These are phyloP conservation scores for Ammodytes dubius DNA, from an alignment of 2,113 vertebrate genomes.

Conservation along the genomic window DNA sequence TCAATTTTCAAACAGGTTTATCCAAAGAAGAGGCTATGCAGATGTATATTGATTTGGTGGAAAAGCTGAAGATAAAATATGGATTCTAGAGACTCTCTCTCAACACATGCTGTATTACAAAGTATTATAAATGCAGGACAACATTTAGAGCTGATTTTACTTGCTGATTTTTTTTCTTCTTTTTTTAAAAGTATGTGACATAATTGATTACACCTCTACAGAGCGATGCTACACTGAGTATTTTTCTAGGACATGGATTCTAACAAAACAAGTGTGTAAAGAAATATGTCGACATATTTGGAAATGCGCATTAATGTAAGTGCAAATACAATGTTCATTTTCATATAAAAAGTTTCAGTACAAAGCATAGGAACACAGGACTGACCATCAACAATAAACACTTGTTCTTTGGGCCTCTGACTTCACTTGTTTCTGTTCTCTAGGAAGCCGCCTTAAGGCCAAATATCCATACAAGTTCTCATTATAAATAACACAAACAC, in stretches of 20 bases:
- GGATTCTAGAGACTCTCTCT: constrained; percentile 78
- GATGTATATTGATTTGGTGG: constrained; percentile 87
- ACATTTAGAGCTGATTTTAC: background rate
- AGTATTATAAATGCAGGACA: background rate
- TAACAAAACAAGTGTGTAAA: background rate
- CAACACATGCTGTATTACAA: no score
- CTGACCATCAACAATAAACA: constrained; percentile 9
- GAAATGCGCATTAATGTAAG: background rate
- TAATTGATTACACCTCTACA: background rate
- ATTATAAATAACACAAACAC: background rate
- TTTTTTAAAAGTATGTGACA: background rate
- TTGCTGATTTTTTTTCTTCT: background rate
- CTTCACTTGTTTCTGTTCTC: background rate
- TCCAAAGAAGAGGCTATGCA: constrained; percentile 90
- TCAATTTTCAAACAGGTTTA: constrained; percentile 79
- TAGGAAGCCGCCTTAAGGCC: background rate
- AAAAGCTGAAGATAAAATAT: constrained; percentile 89
- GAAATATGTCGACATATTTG: background rate
- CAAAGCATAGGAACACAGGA: background rate
- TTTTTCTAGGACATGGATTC: background rate
- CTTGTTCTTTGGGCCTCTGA: constrained; percentile 3
- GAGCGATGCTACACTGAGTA: background rate
- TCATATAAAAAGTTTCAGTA: background rate
- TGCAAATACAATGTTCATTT: background rate
- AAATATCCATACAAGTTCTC: background rate